Evolutionary conservation across 2,113 vertebrate genomes (phyloP), one percentile per base, ranked within the genome.

Genomic region (Rhinolophus ferrumequinum): DNA sequence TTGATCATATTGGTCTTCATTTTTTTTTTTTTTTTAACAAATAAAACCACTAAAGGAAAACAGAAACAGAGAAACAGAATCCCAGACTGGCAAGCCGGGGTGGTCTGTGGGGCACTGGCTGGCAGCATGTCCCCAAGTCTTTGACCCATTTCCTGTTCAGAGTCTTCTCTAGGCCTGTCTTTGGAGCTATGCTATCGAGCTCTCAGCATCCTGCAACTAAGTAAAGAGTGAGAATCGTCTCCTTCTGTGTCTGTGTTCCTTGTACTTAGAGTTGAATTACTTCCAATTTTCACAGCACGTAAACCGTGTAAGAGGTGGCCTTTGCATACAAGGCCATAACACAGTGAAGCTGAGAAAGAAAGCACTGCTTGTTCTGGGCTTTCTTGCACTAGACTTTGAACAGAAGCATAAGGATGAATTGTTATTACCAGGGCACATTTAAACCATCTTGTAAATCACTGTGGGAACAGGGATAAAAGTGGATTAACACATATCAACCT

Each of bases 401-500:
- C n/a, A 66, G 50, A 93, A 80, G 75, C 64, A 83, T 69, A 88
- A 88, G 50, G 93, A 96, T 88, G 47, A 94, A 91, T 82, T 70
- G 72, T 67, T 90, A 58, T 94, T 77, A 88, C n/a, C 47, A 64
- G 79, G 52, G 64, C 47, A 66, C 44, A 24, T 82, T 97, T 93
- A 92, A 58, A 88, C 84, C 52, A 30, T 93, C 95, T 97, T 96
- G 62, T 94, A 96, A 96, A 95, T 93, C 93, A 50, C 52, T 18
- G 18, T 93, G 92, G 96, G 89, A 95, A 88, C 24, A 94, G 50
- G 90, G 72, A 96, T 95, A 89, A 97, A 92, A 95, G 88, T 0
- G 0, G 90, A 97, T 97, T 67, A 95, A 83, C 73, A 83, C 84
- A 80, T 96, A 95, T 94, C 89, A 50, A 86, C 93, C 93, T 93